Evolutionary conservation across 2,113 vertebrate species (phyloP).

Genomic region (Neodon shergylaensis): DNA sequence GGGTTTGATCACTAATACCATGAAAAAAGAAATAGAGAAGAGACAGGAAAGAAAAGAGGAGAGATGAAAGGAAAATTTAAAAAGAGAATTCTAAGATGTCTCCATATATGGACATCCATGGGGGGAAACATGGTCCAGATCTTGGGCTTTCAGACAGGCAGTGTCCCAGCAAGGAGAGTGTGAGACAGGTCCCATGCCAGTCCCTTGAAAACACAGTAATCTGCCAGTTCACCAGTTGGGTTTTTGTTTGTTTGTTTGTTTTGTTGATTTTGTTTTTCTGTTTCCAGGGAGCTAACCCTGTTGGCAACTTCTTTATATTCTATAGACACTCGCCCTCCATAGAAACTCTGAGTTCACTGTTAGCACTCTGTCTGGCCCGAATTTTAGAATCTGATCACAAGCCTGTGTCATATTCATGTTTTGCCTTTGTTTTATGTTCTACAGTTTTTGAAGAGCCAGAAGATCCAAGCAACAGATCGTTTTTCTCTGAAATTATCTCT

Average conservation of each 20-base stretch:
- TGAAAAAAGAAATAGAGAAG: neutral
- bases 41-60: neutral
- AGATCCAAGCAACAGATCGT: slow-evolving; percentile 96
- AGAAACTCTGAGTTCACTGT: neutral
- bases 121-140: neutral
- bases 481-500: slow-evolving; percentile 99
- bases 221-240: neutral
- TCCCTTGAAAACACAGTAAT: neutral
- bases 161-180: neutral
- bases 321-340: neutral
- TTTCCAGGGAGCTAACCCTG: neutral
- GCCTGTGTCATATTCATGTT: neutral
- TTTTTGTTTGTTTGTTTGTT: too few species aligned
- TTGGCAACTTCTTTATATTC: neutral
- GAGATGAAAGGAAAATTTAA: neutral
- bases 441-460: slow-evolving; percentile 97
- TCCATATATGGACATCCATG: neutral
- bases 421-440: slow-evolving; percentile 59
- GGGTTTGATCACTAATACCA: neutral
- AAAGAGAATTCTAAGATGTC: too few species aligned
- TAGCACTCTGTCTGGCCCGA: neutral
- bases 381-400: neutral
- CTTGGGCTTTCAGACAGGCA: neutral
- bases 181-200: neutral
- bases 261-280: neutral